Conservation (phyloP, 2,888 invertebrate species). For the Suillia variegata region DNA sequence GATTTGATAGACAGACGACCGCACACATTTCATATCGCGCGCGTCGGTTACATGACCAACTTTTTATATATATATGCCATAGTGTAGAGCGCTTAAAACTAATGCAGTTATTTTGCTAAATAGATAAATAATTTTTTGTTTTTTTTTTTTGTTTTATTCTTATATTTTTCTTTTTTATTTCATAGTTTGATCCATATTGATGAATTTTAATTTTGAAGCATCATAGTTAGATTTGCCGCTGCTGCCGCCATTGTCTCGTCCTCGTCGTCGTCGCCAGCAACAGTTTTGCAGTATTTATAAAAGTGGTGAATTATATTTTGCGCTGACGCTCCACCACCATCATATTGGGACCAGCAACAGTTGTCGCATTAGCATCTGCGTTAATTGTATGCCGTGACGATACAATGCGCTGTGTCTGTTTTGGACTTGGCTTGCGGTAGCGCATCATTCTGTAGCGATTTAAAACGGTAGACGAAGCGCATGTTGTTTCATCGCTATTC, state of each 20-base stretch:
- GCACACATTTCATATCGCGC: background rate
- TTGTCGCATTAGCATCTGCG: background rate
- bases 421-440: background rate
- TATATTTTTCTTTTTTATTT: too few species aligned
- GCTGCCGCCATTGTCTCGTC: background rate
- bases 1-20: background rate
- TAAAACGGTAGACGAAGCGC: background rate
- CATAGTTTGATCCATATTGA: background rate
- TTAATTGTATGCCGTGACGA: background rate
- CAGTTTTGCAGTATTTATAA: background rate
- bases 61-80: background rate
- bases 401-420: background rate
- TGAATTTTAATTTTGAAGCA: background rate
- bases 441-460: constrained; percentile 17
- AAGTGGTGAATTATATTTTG: background rate
- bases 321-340: background rate
- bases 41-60: background rate
- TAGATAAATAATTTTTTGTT: background rate
- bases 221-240: too few species aligned
- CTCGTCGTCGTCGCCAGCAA: background rate
- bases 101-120: constrained; percentile 6
- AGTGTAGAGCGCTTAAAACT: constrained; percentile 16
- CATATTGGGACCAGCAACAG: background rate
- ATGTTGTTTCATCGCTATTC: background rate
- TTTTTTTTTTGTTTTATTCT: too few species aligned